A percentile compares a stretch with the other conserved stretches of the same genome.
These are phyloP conservation scores for Hecatera dysodea DNA, from an alignment of 2,888 invertebrate genomes.

Conservation along the genomic window DNA sequence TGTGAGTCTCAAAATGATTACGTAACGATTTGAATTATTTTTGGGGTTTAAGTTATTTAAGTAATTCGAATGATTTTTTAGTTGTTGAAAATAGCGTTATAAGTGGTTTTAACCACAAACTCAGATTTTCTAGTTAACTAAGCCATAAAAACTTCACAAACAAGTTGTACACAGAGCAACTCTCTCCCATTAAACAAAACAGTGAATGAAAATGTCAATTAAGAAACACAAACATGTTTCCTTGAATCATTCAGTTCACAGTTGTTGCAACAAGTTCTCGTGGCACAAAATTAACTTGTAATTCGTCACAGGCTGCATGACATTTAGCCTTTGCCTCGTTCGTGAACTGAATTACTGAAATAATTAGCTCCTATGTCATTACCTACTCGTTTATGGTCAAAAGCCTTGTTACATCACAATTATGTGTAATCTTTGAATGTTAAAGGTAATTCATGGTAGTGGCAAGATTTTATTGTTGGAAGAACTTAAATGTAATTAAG, in stretches of 20 bases:
- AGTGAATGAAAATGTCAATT: slow-evolving; percentile 25
- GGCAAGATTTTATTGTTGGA: background rate
- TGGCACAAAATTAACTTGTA: slow-evolving; percentile 46
- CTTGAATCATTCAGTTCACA: slow-evolving; percentile 3
- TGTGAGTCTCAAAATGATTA: background rate
- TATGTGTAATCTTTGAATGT: slow-evolving; percentile 49
- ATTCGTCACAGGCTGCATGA: slow-evolving; percentile 53
- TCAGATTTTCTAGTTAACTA: background rate
- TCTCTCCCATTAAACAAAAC: slow-evolving; percentile 5
- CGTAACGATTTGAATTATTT: background rate
- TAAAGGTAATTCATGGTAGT: slow-evolving; percentile 10
- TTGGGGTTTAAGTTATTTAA: background rate
- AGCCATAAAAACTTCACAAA: background rate
- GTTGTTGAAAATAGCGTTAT: too few species aligned
- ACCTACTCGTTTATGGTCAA: slow-evolving; percentile 41
- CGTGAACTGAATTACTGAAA: slow-evolving; percentile 65
- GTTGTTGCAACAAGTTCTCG: slow-evolving; percentile 25
- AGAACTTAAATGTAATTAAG: background rate
- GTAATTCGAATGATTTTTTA: background rate
- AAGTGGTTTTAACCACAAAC: too few species aligned
- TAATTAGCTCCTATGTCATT: slow-evolving; percentile 51
- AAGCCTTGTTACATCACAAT: slow-evolving; percentile 45
- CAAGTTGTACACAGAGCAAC: background rate
- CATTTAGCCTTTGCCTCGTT: slow-evolving; percentile 60
- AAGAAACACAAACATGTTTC: slow-evolving; percentile 14